A percentile compares a stretch with the other conserved stretches of the same genome.
phyloP scores from a whole-genome alignment of 2,113 vertebrate genomes.

The Chinchilla lanigera region DNA sequence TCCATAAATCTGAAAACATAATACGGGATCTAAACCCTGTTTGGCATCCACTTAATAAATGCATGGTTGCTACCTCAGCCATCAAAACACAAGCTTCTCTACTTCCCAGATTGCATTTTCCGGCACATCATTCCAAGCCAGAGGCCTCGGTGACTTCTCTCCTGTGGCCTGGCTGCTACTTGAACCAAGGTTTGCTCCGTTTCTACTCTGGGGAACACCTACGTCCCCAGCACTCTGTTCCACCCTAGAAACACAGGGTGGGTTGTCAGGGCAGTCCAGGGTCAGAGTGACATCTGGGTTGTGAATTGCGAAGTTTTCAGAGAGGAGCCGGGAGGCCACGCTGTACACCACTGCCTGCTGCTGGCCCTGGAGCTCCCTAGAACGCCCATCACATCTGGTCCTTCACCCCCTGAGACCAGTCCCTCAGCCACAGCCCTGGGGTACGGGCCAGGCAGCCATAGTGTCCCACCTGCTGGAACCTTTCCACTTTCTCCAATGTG shows the following conservation, averaged over 20 bases:
- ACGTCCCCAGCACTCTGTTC: no score
- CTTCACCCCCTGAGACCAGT: background rate
- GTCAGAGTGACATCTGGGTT: background rate
- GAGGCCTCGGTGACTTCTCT: accelerated
- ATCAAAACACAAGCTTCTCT: background rate
- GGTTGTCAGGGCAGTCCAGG: background rate
- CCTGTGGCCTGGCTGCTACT: background rate
- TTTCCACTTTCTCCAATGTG: background rate
- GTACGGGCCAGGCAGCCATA: background rate
- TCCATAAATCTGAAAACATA: no score
- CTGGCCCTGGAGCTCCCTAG: background rate
- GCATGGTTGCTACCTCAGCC: background rate
- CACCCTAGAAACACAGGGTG: background rate
- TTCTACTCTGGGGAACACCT: background rate
- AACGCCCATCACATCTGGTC: background rate
- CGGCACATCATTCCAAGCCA: accelerated
- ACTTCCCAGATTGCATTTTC: accelerated
- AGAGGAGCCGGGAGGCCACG: background rate
- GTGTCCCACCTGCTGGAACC: background rate
- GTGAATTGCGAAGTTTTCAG: background rate
- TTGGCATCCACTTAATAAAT: accelerated
- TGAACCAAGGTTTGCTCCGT: accelerated
- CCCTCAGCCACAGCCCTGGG: background rate
- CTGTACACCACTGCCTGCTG: background rate
- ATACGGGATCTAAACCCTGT: accelerated